A percentile compares a stretch with the other conserved stretches of the same genome.
phyloP scores from a whole-genome alignment of 2,113 vertebrate genomes.

The Mugil cephalus region DNA sequence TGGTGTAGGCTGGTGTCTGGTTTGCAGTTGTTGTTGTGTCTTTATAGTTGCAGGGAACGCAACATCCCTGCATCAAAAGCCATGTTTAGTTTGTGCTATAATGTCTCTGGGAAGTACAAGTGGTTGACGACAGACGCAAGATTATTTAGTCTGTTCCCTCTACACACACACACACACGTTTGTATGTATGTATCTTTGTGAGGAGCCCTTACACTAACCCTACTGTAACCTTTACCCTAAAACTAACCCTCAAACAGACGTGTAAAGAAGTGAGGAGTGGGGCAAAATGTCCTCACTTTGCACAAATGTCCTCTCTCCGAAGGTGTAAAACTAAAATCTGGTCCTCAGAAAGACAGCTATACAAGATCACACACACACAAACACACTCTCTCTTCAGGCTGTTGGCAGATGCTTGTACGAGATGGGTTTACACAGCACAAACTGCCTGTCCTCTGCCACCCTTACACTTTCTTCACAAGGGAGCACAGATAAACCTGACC shows the following conservation, averaged over 20 bases:
- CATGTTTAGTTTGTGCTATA: constrained; percentile 12
- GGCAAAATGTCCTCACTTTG: no score
- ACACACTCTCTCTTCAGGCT: constrained; percentile 8
- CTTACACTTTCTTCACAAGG: constrained; percentile 11
- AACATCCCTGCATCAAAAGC: not conserved
- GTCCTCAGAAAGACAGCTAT: no score
- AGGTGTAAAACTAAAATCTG: no score
- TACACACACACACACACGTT: not conserved
- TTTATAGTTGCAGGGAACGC: not conserved
- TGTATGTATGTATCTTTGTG: no score
- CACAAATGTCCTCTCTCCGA: no score
- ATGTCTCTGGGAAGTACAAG: not conserved
- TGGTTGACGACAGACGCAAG: constrained; percentile 17
- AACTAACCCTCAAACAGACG: no score
- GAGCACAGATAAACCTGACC: constrained; percentile 28
- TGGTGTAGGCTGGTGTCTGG: constrained; percentile 9
- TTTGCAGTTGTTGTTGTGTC: not conserved
- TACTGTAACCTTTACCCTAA: no score
- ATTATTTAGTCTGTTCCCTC: not conserved
- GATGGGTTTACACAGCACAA: constrained; percentile 29
- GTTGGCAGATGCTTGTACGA: constrained; percentile 41
- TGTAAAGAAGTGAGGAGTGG: no score
- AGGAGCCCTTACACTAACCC: no score
- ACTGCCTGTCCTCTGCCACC: not conserved
- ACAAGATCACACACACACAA: not conserved